Percentiles rank a stretch among this genome's conserved stretches.
Conservation (phyloP, 2,888 invertebrate species). For the Pimpla rufipes region DNA sequence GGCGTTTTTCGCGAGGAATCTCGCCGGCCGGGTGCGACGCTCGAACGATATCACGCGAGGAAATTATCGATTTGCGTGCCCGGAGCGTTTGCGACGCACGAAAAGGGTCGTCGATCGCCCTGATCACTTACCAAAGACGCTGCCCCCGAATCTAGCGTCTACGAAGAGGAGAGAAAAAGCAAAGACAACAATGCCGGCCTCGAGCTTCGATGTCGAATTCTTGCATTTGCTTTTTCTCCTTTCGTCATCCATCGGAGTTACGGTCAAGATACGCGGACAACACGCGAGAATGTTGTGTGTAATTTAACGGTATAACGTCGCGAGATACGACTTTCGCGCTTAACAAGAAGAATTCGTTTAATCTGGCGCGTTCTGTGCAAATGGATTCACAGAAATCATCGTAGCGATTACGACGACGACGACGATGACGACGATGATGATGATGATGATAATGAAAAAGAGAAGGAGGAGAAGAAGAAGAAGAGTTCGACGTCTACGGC, state of each 20-base stretch:
- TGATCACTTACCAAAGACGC: slow-evolving; percentile 41
- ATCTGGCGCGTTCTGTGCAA: slow-evolving; percentile 20
- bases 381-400: slow-evolving; percentile 37
- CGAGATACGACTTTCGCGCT: slow-evolving; percentile 20
- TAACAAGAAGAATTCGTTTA: slow-evolving; percentile 15
- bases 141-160: slow-evolving; percentile 10
- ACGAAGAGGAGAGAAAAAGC: slow-evolving; percentile 6
- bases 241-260: slow-evolving; percentile 24
- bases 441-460: slow-evolving; percentile 40
- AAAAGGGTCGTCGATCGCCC: slow-evolving; percentile 3
- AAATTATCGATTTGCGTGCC: slow-evolving; percentile 41
- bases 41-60: slow-evolving; percentile 51
- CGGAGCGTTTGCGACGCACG: slow-evolving; percentile 41
- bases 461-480: slow-evolving; percentile 42
- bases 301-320: slow-evolving; percentile 20
- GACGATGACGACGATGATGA: slow-evolving; percentile 24
- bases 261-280: slow-evolving; percentile 12
- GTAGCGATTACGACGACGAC: slow-evolving; percentile 20
- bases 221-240: slow-evolving; percentile 41
- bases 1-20: not conserved
- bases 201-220: slow-evolving; percentile 48
- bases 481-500: slow-evolving; percentile 79
- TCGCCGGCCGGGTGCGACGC: slow-evolving; percentile 17
- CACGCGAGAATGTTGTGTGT: slow-evolving; percentile 8
- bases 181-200: slow-evolving; percentile 25